A percentile compares a stretch with the other conserved stretches of the same genome.
Conservation (phyloP, 2,888 invertebrate genomes). For the Eupithecia centaureata region DNA sequence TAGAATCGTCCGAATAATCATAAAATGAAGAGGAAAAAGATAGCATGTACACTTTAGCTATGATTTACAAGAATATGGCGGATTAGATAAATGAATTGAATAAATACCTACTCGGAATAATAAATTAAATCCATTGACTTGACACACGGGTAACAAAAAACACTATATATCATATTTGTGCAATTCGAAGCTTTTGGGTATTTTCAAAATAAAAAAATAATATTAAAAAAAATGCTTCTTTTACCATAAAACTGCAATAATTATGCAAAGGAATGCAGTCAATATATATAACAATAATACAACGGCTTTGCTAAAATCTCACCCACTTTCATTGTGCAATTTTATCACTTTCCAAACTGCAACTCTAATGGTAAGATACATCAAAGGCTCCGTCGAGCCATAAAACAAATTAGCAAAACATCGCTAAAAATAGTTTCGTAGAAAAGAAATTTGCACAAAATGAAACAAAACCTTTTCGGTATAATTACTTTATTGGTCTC, state of each 20-base stretch:
- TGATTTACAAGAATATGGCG: constrained; percentile 4
- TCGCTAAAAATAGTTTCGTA: constrained; percentile 55
- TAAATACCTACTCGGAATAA: neutral
- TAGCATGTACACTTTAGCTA: constrained; percentile 12
- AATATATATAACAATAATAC: neutral
- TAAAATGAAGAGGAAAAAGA: constrained; percentile 19
- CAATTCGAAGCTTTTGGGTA: too few relatives aligned
- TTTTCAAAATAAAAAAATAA: neutral
- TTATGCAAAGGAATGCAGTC: neutral
- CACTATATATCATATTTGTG: too few relatives aligned
- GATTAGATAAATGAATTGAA: constrained; percentile 9
- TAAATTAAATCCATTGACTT: neutral
- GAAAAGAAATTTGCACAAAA: constrained; percentile 78
- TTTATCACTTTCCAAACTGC: constrained; percentile 47
- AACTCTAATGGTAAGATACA: constrained; percentile 48
- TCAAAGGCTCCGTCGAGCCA: constrained; percentile 27
- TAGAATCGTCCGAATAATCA: constrained; percentile 24
- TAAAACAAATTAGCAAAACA: constrained; percentile 46
- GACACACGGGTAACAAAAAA: neutral
- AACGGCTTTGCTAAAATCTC: constrained; percentile 10
- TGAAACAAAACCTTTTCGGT: constrained; percentile 37
- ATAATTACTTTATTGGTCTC: constrained; percentile 57
- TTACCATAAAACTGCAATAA: neutral
- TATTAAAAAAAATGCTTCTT: neutral
- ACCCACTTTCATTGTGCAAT: constrained; percentile 33